Evolutionary conservation across 2,113 vertebrate species (phyloP), one percentile per base, ranked within the genome.

Genomic region (Protomyctophum bolini): DNA sequence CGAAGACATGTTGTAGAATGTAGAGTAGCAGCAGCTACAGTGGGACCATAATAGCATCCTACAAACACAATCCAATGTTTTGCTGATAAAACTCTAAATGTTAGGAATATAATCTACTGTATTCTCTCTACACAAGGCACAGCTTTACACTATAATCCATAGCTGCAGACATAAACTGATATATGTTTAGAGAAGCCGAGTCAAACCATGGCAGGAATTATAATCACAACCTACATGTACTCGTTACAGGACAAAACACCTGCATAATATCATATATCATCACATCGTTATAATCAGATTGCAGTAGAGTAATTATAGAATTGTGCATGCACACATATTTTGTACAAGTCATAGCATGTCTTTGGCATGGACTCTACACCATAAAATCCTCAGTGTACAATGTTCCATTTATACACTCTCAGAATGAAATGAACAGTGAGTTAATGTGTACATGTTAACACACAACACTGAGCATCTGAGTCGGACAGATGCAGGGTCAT

Each of bases 1-100:
- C 56, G 66, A 21, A 68, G 72, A 48, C 56, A 79, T 54, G 63
- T 7, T 55, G 66, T 58, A 72, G 67, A 72, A 63, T 21, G 21
- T 21, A 21, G 21, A 21, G 21, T 21, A 21, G 21, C 62, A 69
- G 62, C 48, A 63, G 29, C 54, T 70, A 48, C 6, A 72, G 72
- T 54, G 54, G 69, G 66, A 71, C 49, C 61, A 51, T 72, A 77
- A 77, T 73, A 72, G 72, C 51, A 63, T 62, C 11, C 11, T 10
- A 67, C 45, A 60, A 66, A 68, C 33, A 64, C 11, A 72, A 74
- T 70, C 28, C 33, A 41, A 55, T 4, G 12, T 57, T 54, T 46
- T 6, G 0, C 29, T 63, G 59, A 73, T 65, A 50, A 62, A 58
- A 74, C 14, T 46, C 46, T 57, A 57, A 58, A 70, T 47, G n/a